phyloP scores from a whole-genome alignment of 2,888 invertebrate genomes.

The Zaprionus lineosus region DNA sequence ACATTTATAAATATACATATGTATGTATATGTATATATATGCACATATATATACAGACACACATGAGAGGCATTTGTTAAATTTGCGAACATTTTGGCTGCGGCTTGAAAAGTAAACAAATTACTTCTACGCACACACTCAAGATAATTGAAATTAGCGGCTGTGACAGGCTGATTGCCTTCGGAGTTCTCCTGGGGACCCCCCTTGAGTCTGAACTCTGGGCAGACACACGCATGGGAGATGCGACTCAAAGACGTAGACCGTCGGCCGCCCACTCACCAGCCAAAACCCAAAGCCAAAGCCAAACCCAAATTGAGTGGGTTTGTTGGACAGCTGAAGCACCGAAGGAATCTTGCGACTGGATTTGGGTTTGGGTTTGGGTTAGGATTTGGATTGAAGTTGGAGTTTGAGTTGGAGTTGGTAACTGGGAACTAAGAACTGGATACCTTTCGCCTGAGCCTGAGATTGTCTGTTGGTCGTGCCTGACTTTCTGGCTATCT shows the following conservation, averaged over 20 bases:
- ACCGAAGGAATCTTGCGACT: slow-evolving; percentile 4
- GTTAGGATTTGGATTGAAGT: no score
- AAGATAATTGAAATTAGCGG: slow-evolving; percentile 75
- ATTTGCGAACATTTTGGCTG: slow-evolving; percentile 36
- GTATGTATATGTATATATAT: not conserved
- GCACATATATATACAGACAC: not conserved
- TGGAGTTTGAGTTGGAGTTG: no score
- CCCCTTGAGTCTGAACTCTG: slow-evolving; percentile 9
- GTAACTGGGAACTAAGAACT: no score
- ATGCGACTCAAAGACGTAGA: slow-evolving; percentile 17
- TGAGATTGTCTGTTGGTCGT: slow-evolving; percentile 2
- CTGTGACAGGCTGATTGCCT: slow-evolving; percentile 75
- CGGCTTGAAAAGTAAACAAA: slow-evolving; percentile 62
- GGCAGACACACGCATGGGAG: slow-evolving; percentile 36
- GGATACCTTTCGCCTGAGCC: slow-evolving; percentile 10
- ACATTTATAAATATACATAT: no score
- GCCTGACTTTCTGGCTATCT: slow-evolving; percentile 2
- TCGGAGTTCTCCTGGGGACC: slow-evolving; percentile 49
- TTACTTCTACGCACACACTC: slow-evolving; percentile 70
- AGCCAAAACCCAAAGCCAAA: slow-evolving; percentile 30
- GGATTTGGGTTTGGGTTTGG: not conserved
- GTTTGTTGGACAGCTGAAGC: slow-evolving; percentile 60
- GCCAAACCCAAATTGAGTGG: slow-evolving; percentile 69
- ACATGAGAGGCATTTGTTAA: slow-evolving; percentile 19
- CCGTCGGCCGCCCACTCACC: slow-evolving; percentile 60